phyloP scores from a whole-genome alignment of 2,797 vertebrate genomes.

The Oreortyx pictus region DNA sequence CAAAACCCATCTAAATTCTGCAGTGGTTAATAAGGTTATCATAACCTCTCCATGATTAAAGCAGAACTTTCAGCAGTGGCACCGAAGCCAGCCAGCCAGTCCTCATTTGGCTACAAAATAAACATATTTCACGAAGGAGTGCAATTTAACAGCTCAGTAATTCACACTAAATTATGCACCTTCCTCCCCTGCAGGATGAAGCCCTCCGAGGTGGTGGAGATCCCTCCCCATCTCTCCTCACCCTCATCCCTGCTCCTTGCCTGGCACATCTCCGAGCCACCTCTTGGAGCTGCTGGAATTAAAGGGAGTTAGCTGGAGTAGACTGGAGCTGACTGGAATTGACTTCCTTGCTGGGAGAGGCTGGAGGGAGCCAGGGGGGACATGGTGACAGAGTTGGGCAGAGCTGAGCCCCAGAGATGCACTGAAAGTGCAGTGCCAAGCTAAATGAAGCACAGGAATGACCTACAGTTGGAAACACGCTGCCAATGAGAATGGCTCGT shows the following conservation, averaged over 20 bases:
- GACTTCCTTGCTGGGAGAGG: background rate
- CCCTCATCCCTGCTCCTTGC: background rate
- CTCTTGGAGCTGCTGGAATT: background rate
- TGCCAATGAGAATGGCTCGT: background rate
- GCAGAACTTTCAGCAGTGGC: background rate
- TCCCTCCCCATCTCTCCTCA: background rate
- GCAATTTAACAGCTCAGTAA: conserved; percentile 16
- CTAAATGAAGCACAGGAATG: background rate
- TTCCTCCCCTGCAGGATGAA: background rate
- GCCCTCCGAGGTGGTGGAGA: background rate
- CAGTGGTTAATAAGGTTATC: background rate
- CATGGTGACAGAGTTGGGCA: background rate
- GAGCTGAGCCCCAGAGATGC: background rate
- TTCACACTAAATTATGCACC: background rate
- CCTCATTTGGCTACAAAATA: background rate
- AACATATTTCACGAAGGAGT: background rate
- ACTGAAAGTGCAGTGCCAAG: background rate
- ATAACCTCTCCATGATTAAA: background rate
- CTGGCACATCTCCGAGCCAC: background rate
- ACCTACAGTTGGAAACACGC: background rate
- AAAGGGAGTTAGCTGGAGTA: background rate
- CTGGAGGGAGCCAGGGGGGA: background rate
- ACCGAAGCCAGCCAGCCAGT: background rate
- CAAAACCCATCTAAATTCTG: background rate
- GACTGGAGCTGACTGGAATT: background rate